These are phyloP conservation scores for Ochotona princeps DNA, from an alignment of 2,113 vertebrate species.

Conservation along the genomic window DNA sequence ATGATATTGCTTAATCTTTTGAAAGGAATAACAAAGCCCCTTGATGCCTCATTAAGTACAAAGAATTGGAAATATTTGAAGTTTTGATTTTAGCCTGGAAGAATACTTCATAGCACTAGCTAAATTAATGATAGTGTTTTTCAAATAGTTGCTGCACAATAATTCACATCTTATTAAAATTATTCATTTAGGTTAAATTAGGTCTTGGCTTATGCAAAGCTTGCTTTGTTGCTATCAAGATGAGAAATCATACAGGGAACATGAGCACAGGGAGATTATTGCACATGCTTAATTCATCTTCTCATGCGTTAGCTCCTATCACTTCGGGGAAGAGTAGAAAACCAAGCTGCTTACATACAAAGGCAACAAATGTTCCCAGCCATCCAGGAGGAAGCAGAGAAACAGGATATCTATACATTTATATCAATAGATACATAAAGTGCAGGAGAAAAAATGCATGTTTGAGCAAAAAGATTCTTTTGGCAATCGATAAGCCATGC, in stretches of 20 bases:
- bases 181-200: constrained; percentile 39
- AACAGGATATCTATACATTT: too few relatives aligned
- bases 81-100: constrained; percentile 65
- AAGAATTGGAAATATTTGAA: constrained; percentile 71
- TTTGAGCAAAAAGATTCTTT: not conserved
- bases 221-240: not conserved
- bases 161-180: constrained; percentile 29
- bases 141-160: constrained; percentile 57
- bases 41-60: constrained; percentile 78
- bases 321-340: not conserved
- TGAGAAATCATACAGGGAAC: not conserved
- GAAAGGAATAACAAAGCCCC: constrained; percentile 50
- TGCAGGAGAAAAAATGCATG: not conserved
- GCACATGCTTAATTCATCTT: not conserved
- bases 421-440: too few relatives aligned
- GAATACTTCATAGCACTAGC: constrained; percentile 64
- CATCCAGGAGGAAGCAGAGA: not conserved
- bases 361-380: not conserved
- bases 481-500: too few relatives aligned
- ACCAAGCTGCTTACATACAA: not conserved
- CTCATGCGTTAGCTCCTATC: not conserved
- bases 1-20: constrained; percentile 74
- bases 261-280: not conserved
- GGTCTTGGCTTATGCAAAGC: not conserved
- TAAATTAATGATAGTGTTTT: constrained; percentile 72